Evolutionary conservation across 2,888 invertebrate species (phyloP), one percentile per base, ranked within the genome.

Genomic region (Eulithis testata): DNA sequence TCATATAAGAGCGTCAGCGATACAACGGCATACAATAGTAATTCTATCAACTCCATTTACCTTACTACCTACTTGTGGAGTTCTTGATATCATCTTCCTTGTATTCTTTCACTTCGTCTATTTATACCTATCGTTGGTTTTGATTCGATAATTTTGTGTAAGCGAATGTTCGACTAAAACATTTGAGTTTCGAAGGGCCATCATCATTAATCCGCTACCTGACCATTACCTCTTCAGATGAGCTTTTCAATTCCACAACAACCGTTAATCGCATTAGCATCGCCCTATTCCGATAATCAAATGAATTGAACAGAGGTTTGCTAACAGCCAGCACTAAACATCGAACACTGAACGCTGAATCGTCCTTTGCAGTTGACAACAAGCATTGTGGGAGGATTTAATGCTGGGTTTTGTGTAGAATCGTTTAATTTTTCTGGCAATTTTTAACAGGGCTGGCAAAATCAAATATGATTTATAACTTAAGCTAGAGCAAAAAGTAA

Each of bases 341-440:
- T 7, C 21, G 43, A 54, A 53, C 12, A 31, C 51, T 49, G 43
- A 61, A 54, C 61, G 55, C 61, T 71, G 67, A 70, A 73, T 64
- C 67, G 69, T 71, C 73, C 72, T 78, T 77, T 80, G 80, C 79
- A 74, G 71, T 75, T 81, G 81, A 82, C 79, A 81, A 74, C 75
- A 58, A 69, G 60, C 71, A 71, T 68, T 78, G 67, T 77, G 76
- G 70, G 73, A 82, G 78, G 77, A 82, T 83, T 80, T 80, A 81
- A 74, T 74, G 74, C 71, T 73, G 70, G 73, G 63, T 72, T 63
- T 72, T 68, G 66, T 68, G 59, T 62, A n/a, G 36, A 31, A 3
- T 31, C 31, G 31, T 31, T 31, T 31, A 31, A 31, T 31, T 45
- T 51, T 60, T 60, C 57, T 62, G 56, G 14, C 8, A 51, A 51